Base-by-base conservation (phyloP, 2,888 invertebrate genomes). In the Sarcophaga caerulescens region DNA sequence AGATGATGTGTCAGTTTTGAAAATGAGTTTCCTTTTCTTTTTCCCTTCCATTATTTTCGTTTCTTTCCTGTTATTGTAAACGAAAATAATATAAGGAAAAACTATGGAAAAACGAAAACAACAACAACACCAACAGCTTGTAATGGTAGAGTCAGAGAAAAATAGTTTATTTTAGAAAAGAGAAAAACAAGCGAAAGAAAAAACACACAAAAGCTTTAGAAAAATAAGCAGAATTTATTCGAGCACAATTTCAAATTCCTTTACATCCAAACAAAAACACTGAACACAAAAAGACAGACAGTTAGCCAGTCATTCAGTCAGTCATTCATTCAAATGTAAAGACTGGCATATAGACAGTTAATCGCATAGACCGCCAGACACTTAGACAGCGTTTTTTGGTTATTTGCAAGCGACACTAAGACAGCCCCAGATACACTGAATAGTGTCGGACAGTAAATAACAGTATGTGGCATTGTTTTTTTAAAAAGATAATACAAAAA, bases 201-300 rank as follows among this genome's bases (percentile, higher is more conserved):
- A 77, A 59, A 71, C 52, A 19, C 45, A 65, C 3, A 35, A 35
- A 35, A 35, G 35, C 35, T 35, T 1, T 35, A 76, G 68, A 70
- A 70, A 62, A 70, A 71, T 73, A 83, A 82, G 68, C 73, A 77
- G 80, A 70, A 81, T 81, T 81, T 81, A 84, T 86, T 86, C 81
- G 78, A 81, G 86, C 80, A 80, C 86, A 76, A 84, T 84, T 74
- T 81, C 21, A 80, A 85, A 83, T 83, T 86, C 83, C 81, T 74
- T 77, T 83, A 86, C 77, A 35, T 77, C 2, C 83, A 83, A 83
- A 70, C 0, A 25, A 14, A 47, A 74, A 79, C 65, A 75, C 47
- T 80, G 65, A 70, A 60, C 68, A 71, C 52, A 73, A 35, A 73
- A 12, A 66, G 14, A 47, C n/a, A 69, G 73, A 70, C 63, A 69